These are phyloP conservation scores for Cataglyphis livida DNA, from an alignment of 2,888 invertebrate genomes.

Conservation along the genomic window DNA sequence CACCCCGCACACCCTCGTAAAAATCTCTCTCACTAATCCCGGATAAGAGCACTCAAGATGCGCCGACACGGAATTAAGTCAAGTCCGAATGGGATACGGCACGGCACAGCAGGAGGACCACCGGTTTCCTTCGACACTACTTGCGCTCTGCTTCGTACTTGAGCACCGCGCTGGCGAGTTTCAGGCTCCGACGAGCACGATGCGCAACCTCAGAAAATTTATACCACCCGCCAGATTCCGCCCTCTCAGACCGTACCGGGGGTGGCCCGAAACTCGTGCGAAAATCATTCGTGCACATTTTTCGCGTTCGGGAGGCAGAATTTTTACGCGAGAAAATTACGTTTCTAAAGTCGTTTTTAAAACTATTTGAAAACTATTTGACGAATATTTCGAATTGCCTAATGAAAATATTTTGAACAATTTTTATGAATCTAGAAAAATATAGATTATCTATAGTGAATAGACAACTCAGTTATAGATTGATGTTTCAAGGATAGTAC, in stretches of 20 bases:
- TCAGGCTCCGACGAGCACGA: constrained; percentile 66
- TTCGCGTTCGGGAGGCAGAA: constrained; percentile 2
- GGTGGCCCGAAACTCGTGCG: constrained; percentile 1
- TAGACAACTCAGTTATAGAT: not conserved
- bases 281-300: constrained; percentile 49
- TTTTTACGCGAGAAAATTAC: not conserved
- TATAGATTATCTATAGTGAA: not conserved
- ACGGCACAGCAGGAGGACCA: constrained; percentile 64
- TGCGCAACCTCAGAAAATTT: constrained; percentile 80
- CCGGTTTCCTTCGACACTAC: constrained; percentile 69
- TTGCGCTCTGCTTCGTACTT: constrained; percentile 64
- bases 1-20: constrained; percentile 24
- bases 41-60: constrained; percentile 68
- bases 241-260: constrained; percentile 9
- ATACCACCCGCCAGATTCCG: constrained; percentile 66
- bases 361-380: too few relatives aligned
- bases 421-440: not conserved
- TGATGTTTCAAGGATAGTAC: not conserved
- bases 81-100: constrained; percentile 56
- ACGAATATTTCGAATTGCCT: too few relatives aligned
- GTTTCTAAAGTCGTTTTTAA: too few relatives aligned
- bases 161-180: constrained; percentile 65
- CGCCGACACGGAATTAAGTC: constrained; percentile 74
- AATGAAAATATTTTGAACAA: not conserved
- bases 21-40: not conserved